phyloP scores from a whole-genome alignment of 2,113 vertebrate genomes.

The Corvus cornix region DNA sequence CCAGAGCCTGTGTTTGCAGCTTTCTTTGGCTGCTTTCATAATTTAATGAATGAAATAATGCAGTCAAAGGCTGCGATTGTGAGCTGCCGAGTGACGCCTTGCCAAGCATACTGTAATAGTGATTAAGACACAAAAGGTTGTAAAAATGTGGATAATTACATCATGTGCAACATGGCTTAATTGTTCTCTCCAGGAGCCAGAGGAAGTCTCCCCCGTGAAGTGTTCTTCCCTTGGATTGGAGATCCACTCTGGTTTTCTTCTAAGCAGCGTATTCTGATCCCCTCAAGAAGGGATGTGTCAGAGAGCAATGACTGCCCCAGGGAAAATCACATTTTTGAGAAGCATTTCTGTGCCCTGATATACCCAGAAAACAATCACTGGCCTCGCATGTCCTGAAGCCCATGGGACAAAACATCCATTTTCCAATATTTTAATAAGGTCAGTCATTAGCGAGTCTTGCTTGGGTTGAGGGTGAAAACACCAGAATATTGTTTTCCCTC shows the following conservation, averaged over 20 bases:
- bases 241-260: not conserved
- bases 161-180: not conserved
- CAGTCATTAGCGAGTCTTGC: not conserved
- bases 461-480: not conserved
- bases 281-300: not conserved
- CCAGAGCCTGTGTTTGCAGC: not conserved
- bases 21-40: not conserved
- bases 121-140: conserved; percentile 47
- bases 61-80: not conserved
- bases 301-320: not conserved
- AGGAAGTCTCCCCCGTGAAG: not conserved
- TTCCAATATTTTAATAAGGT: not conserved
- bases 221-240: not conserved
- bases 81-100: not conserved
- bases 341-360: not conserved
- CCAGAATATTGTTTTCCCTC: not conserved
- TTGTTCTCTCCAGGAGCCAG: not conserved
- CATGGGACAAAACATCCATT: not conserved
- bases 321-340: not conserved
- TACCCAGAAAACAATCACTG: not conserved
- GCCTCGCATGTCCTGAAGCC: not conserved
- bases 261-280: not conserved
- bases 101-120: conserved; percentile 15
- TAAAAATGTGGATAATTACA: conserved; percentile 39
- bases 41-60: not conserved